Percentiles rank a stretch among this genome's conserved stretches.
phyloP scores from a whole-genome alignment of 1,140 invertebrate genomes.

The Nixonia krombeini region DNA sequence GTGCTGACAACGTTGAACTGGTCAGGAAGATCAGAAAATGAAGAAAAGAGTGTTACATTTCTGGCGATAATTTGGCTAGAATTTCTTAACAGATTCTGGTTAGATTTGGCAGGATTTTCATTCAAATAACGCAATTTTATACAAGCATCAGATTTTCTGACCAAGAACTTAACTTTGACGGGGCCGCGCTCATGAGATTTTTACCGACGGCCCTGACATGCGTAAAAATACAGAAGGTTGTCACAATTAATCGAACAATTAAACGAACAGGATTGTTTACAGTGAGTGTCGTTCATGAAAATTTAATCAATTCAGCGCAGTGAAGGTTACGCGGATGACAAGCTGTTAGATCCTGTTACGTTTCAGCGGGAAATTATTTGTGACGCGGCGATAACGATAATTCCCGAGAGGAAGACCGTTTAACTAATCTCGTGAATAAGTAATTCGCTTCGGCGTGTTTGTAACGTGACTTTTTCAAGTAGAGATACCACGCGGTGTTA shows the following conservation, averaged over 20 bases:
- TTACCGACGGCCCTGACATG: too few relatives aligned
- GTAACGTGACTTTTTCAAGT: neutral
- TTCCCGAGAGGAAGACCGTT: constrained; percentile 10
- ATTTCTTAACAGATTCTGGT: too few relatives aligned
- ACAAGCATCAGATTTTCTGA: too few relatives aligned
- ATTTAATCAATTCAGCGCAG: constrained; percentile 32
- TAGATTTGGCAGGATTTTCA: too few relatives aligned
- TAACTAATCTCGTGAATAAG: constrained; percentile 10
- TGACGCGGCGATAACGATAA: constrained; percentile 16
- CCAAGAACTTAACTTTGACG: too few relatives aligned
- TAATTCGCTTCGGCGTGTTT: neutral
- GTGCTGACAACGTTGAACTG: too few relatives aligned
- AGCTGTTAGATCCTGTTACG: constrained; percentile 29
- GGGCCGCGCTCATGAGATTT: too few relatives aligned
- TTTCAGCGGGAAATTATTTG: constrained; percentile 22
- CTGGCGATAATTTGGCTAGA: too few relatives aligned
- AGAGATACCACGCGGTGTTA: neutral
- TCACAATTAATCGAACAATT: constrained; percentile 4
- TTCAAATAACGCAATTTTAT: too few relatives aligned
- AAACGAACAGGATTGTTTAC: constrained; percentile 43
- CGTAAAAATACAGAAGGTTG: neutral
- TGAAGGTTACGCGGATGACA: constrained; percentile 24
- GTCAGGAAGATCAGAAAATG: too few relatives aligned
- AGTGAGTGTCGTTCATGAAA: constrained; percentile 30
- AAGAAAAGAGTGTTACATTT: too few relatives aligned